phyloP scores from a whole-genome alignment of 2,888 invertebrate species.

The Julus scanicus region DNA sequence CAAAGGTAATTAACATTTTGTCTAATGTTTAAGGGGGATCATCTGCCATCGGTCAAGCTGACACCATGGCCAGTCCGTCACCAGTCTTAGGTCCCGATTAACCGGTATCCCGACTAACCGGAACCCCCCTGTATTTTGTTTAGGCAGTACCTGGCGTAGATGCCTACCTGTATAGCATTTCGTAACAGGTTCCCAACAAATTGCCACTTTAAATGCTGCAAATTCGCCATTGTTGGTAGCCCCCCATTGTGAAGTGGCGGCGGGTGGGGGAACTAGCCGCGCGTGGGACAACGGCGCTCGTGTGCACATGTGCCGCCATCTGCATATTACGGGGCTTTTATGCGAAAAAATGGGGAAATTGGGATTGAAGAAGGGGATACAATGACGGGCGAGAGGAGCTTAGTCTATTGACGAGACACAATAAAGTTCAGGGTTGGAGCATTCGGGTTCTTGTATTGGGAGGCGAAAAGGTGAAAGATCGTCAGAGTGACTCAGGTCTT shows the following conservation, averaged over 20 bases:
- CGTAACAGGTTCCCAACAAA: constrained; percentile 7
- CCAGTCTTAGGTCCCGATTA: too few species aligned
- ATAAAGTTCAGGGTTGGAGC: not conserved
- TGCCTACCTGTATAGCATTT: not conserved
- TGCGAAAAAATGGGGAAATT: constrained; percentile 12
- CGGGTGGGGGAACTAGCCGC: not conserved
- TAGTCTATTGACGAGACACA: constrained; percentile 19
- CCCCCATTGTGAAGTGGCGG: not conserved
- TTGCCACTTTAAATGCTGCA: not conserved
- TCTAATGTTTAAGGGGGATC: too few species aligned
- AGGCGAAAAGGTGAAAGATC: constrained; percentile 44
- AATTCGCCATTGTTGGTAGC: constrained; percentile 4
- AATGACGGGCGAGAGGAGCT: not conserved
- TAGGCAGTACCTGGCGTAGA: not conserved
- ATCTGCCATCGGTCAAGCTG: too few species aligned
- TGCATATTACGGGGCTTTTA: constrained; percentile 1
- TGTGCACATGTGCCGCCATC: not conserved
- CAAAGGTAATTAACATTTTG: too few species aligned
- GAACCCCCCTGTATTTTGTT: too few species aligned
- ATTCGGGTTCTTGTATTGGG: not conserved
- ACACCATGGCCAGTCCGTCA: too few species aligned
- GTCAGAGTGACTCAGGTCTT: constrained; percentile 62
- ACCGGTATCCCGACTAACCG: too few species aligned
- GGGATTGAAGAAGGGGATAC: not conserved
- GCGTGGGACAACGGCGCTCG: not conserved